phyloP scores from a whole-genome alignment of 2,797 vertebrate genomes.

The Octomys mimax region DNA sequence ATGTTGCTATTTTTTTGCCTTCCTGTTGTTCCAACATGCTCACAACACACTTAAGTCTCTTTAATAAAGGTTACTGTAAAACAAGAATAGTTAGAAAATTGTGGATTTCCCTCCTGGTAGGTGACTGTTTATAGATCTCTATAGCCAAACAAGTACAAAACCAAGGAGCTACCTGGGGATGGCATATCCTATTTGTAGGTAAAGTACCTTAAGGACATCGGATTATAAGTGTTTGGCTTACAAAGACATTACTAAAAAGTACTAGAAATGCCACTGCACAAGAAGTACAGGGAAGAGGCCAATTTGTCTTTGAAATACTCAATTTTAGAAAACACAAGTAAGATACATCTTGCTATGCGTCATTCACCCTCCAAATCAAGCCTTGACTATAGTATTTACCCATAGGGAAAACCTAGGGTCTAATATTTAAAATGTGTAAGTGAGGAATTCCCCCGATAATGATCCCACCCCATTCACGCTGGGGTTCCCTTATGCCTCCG shows the following conservation, averaged over 20 bases:
- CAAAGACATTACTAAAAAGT: slow-evolving; percentile 12
- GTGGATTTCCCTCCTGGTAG: background rate
- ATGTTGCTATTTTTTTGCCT: slow-evolving; percentile 28
- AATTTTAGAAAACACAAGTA: slow-evolving; percentile 57
- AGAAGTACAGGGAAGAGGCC: slow-evolving; percentile 15
- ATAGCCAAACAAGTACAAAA: background rate
- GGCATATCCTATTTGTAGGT: background rate
- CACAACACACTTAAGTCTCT: background rate
- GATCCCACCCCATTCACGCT: background rate
- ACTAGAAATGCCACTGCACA: slow-evolving; percentile 46
- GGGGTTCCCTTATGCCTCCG: slow-evolving; percentile 48
- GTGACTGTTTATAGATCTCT: slow-evolving; percentile 40
- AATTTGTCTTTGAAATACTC: slow-evolving; percentile 57
- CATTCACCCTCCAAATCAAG: slow-evolving; percentile 79
- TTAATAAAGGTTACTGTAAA: slow-evolving; percentile 56
- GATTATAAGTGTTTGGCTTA: background rate
- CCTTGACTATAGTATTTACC: slow-evolving; percentile 43
- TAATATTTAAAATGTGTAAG: slow-evolving; percentile 53
- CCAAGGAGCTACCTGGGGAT: background rate
- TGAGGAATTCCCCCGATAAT: background rate
- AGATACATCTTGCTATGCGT: slow-evolving; percentile 66
- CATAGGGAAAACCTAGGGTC: background rate
- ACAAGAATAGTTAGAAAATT: slow-evolving; percentile 12
- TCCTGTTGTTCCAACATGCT: slow-evolving; percentile 23
- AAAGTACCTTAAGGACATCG: slow-evolving; percentile 32